A percentile compares a stretch with the other conserved stretches of the same genome.
Conservation (phyloP, 2,888 invertebrate species). For the Macrosoma leucophasiata region DNA sequence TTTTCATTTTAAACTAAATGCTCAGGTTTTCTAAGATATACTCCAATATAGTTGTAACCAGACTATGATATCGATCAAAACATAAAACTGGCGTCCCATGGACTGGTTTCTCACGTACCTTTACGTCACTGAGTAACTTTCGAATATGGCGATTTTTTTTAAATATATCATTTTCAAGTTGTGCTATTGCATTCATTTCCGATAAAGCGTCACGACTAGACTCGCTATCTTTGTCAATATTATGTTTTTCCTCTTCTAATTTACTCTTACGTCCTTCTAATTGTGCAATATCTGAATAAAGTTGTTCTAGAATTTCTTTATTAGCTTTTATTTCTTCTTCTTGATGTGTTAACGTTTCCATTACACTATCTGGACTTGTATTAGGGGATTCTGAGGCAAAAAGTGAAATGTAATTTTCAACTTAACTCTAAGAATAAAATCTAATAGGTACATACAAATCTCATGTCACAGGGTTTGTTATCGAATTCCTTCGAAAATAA, state of each 20-base stretch:
- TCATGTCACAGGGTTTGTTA: no score
- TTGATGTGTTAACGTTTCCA: slow-evolving; percentile 55
- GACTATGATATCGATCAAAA: no score
- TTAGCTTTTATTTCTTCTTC: slow-evolving; percentile 66
- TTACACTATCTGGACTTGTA: slow-evolving; percentile 41
- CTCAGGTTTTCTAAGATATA: no score
- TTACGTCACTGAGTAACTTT: slow-evolving; percentile 82
- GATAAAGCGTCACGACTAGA: slow-evolving; percentile 63
- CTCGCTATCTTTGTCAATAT: slow-evolving; percentile 51
- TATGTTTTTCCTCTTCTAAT: slow-evolving; percentile 34
- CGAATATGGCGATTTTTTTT: slow-evolving; percentile 87
- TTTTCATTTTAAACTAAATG: no score
- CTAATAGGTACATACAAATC: no score
- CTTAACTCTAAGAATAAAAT: no score
- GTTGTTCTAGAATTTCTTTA: slow-evolving; percentile 60
- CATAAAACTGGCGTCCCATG: no score
- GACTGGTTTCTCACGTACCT: slow-evolving; percentile 63
- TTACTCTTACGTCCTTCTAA: slow-evolving; percentile 49
- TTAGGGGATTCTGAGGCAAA: slow-evolving; percentile 41
- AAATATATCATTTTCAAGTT: slow-evolving; percentile 72
- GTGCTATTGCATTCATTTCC: slow-evolving; percentile 56
- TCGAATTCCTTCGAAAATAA: no score
- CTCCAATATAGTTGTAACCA: no score
- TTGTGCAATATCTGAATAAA: slow-evolving; percentile 55
- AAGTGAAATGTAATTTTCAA: background rate